Percentiles rank a stretch among this genome's conserved stretches.
Conservation (phyloP, 1,140 invertebrate genomes). For the Aleiodes sp. region DNA sequence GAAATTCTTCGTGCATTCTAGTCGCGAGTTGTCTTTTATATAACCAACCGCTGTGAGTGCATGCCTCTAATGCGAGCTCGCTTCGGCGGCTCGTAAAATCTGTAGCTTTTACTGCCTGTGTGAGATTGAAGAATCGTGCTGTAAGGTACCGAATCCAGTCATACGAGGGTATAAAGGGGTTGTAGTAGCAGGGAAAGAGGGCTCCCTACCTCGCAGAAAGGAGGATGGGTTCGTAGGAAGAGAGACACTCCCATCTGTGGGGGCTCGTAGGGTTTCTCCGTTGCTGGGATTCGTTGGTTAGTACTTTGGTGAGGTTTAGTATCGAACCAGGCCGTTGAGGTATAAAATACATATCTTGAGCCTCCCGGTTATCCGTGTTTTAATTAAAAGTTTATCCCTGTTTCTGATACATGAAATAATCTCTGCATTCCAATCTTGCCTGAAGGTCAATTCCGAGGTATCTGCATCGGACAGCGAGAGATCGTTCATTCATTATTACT, state of each 20-base stretch:
- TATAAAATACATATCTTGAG: constrained; percentile 60
- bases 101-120: constrained; percentile 50
- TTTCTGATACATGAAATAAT: constrained; percentile 48
- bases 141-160: constrained; percentile 47
- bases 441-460: constrained; percentile 44
- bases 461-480: constrained; percentile 22
- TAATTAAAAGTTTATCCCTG: constrained; percentile 59
- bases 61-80: constrained; percentile 15
- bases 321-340: constrained; percentile 43
- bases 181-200: neutral
- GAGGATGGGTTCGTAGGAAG: neutral
- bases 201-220: constrained; percentile 21
- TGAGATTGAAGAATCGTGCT: constrained; percentile 55
- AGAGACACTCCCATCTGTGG: neutral
- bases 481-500: constrained; percentile 4
- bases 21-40: neutral
- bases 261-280: neutral
- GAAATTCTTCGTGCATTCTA: too few relatives aligned
- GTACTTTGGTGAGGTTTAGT: constrained; percentile 37
- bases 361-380: constrained; percentile 48
- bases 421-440: constrained; percentile 44
- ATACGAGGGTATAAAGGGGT: constrained; percentile 34
- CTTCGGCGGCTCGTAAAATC: constrained; percentile 49
- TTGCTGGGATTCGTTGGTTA: constrained; percentile 20
- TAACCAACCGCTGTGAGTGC: neutral